Conservation (phyloP, 2,797 vertebrate species). For the Thunnus albacares region DNA sequence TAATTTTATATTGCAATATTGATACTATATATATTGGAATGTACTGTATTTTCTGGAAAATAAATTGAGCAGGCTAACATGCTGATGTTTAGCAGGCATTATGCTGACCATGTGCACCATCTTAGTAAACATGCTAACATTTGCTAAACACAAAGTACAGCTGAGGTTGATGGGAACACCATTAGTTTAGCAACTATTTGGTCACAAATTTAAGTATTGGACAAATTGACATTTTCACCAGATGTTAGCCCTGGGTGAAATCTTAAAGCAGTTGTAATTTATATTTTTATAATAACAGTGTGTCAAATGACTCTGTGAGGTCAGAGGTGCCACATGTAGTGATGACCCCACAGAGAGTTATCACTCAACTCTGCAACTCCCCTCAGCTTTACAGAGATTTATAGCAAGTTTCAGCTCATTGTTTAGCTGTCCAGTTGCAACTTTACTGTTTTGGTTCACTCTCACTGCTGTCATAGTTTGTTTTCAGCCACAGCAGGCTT, state of each 20-base stretch:
- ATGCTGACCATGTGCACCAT: no score
- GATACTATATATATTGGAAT: background rate
- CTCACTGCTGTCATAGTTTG: background rate
- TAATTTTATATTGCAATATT: background rate
- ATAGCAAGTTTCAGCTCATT: background rate
- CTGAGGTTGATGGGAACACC: background rate
- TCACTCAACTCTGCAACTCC: background rate
- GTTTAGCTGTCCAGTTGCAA: background rate
- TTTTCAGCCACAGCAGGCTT: background rate
- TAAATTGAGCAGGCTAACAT: no score
- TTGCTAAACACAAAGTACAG: no score
- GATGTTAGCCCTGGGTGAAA: background rate
- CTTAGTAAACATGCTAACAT: no score
- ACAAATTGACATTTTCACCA: background rate
- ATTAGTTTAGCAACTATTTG: background rate
- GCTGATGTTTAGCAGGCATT: no score
- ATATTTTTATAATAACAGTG: background rate
- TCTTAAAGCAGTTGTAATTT: background rate
- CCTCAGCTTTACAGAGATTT: no score
- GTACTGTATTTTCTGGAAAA: background rate
- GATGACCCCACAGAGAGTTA: no score
- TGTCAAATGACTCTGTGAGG: background rate
- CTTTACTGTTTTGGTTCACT: background rate
- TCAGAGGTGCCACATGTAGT: background rate
- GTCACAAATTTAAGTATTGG: background rate